Evolutionary conservation across 2,797 vertebrate genomes (phyloP), one percentile per base, ranked within the genome.

Genomic region (Siniperca obscura): DNA sequence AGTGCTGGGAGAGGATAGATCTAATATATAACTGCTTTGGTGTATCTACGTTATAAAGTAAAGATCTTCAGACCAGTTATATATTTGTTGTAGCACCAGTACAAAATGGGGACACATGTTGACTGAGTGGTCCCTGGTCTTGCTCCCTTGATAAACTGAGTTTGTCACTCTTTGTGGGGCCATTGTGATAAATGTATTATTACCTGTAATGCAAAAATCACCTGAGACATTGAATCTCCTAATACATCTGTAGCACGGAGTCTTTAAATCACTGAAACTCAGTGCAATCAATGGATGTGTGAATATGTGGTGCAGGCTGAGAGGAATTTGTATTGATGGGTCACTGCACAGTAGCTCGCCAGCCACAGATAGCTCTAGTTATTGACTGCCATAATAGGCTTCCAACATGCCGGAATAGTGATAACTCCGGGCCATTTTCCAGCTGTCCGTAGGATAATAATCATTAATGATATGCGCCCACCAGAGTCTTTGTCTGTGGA

Each of bases 131-230:
- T 80, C 86, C 64, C 65, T 83, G 69, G 46, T 82, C 85, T 62
- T 83, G 83, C 81, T 85, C 85, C 70, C 70, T 77, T 65, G 87
- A 91, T 90, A 86, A 90, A 91, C 80, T 81, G 52, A 94, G 93
- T 93, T 87, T 91, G 86, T 93, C 87, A 78, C 78, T 74, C 73
- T 70, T 76, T 57, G 48, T 90, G 80, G 82, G 73, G 73, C 74
- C 44, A 25, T 53, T 73, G 80, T 85, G 89, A 92, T 87, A 89
- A 82, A 90, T 92, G 85, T 94, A 92, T 85, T 91, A 94, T 94
- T 82, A 91, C 89, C 87, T 85, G 79, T 87, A 88, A 93, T 85
- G 87, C 81, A 91, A 85, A 89, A 74, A 88, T 83, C 78, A 86
- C 77, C 84, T 34, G 80, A 90, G 76, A 81, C 85, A 84, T 59